These are phyloP conservation scores for Campoplex capitator DNA, from an alignment of 2,888 invertebrate genomes.

Conservation along the genomic window DNA sequence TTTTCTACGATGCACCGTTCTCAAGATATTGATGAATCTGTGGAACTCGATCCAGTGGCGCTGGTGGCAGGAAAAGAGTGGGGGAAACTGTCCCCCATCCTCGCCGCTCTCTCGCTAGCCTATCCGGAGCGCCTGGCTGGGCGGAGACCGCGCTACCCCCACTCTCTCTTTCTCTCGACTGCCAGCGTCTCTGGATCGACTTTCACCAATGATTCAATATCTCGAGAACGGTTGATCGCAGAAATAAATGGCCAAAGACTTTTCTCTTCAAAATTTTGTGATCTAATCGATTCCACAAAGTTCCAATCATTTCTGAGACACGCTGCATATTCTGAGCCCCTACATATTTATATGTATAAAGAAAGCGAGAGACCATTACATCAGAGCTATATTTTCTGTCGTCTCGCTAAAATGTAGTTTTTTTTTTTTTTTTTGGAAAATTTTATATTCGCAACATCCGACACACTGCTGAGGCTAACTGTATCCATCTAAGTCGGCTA, in stretches of 20 bases:
- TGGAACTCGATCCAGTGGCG: background rate
- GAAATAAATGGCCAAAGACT: background rate
- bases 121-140: background rate
- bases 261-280: background rate
- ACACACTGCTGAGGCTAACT: constrained; percentile 12
- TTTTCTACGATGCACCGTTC: background rate
- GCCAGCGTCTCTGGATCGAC: background rate
- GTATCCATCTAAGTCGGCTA: background rate
- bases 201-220: background rate
- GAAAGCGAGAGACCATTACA: background rate
- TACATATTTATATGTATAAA: background rate
- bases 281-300: background rate
- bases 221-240: background rate
- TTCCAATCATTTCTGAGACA: background rate
- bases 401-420: background rate
- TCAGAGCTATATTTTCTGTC: constrained; percentile 1
- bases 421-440: background rate
- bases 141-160: background rate
- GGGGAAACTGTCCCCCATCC: background rate
- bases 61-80: background rate
- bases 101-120: background rate
- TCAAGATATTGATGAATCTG: background rate
- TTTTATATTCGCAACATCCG: constrained; percentile 13
- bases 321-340: background rate
- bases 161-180: background rate